Evolutionary conservation across 2,888 invertebrate genomes (phyloP).

Genomic region (Scrobipalpa costella): DNA sequence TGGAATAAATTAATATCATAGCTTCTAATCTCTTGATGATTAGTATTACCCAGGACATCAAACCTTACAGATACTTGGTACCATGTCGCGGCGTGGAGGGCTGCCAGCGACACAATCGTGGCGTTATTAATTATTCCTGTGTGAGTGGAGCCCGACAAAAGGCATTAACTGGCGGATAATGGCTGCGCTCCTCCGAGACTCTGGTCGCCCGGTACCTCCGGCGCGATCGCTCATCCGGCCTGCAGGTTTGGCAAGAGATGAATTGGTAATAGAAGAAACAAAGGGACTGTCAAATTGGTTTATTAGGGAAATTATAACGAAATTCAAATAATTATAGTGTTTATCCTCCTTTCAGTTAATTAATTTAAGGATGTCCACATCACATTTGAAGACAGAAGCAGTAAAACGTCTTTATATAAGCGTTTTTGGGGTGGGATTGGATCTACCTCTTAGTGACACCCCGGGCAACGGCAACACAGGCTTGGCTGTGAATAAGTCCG

Average conservation of each 20-base stretch:
- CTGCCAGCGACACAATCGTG: conserved; percentile 54
- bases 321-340: neutral
- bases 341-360: no score
- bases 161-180: conserved; percentile 67
- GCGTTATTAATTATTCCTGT: conserved; percentile 67
- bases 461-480: no score
- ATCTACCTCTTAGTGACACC: no score
- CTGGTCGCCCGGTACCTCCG: conserved; percentile 45
- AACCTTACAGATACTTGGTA: no score
- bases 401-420: no score
- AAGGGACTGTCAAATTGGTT: neutral
- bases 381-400: no score
- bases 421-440: no score
- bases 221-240: conserved; percentile 48
- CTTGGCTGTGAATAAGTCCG: no score
- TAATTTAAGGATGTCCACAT: no score
- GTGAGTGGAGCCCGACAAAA: conserved; percentile 65
- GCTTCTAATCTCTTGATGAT: no score
- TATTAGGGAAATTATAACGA: neutral
- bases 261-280: neutral
- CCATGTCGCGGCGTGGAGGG: conserved; percentile 25
- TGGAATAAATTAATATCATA: no score
- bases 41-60: no score
- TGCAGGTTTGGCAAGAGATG: conserved; percentile 12
- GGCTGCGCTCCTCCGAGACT: conserved; percentile 43